A percentile compares a stretch with the other conserved stretches of the same genome.
Evolutionary conservation across 1,140 invertebrate species (phyloP).

Genomic region (Pygmarrhopalites habei): DNA sequence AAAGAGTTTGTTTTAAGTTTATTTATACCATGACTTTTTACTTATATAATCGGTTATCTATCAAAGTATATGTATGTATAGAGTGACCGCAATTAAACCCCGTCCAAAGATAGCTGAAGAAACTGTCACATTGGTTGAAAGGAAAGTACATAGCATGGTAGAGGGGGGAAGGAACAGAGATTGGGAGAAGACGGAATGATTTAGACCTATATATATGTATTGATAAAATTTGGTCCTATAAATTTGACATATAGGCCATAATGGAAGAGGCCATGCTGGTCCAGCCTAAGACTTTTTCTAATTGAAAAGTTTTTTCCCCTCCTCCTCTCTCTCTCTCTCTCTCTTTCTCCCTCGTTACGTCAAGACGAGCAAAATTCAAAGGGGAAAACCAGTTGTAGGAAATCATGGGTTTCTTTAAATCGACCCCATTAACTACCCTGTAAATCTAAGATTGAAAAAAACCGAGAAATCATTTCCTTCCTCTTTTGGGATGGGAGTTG

Average conservation of each 20-base stretch:
- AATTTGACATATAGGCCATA: slow-evolving; percentile 30
- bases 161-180: background rate
- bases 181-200: background rate
- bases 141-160: too few relatives aligned
- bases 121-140: too few relatives aligned
- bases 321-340: background rate
- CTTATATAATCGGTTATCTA: too few relatives aligned
- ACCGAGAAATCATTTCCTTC: background rate
- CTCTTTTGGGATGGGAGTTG: background rate
- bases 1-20: too few relatives aligned
- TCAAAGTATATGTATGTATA: too few relatives aligned
- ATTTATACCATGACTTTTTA: too few relatives aligned
- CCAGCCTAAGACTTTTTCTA: slow-evolving; percentile 25
- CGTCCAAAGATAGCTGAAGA: too few relatives aligned
- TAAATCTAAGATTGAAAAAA: background rate
- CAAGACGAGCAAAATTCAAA: background rate
- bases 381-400: slow-evolving; percentile 13
- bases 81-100: too few relatives aligned
- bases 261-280: slow-evolving; percentile 19
- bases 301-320: slow-evolving; percentile 30
- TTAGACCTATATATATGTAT: too few relatives aligned
- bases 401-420: slow-evolving; percentile 17
- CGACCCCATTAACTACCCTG: slow-evolving; percentile 18
- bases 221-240: too few relatives aligned
- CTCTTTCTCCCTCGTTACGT: background rate